These are phyloP conservation scores for Trachelus troglodyta DNA, from an alignment of 2,888 invertebrate genomes.

Conservation along the genomic window DNA sequence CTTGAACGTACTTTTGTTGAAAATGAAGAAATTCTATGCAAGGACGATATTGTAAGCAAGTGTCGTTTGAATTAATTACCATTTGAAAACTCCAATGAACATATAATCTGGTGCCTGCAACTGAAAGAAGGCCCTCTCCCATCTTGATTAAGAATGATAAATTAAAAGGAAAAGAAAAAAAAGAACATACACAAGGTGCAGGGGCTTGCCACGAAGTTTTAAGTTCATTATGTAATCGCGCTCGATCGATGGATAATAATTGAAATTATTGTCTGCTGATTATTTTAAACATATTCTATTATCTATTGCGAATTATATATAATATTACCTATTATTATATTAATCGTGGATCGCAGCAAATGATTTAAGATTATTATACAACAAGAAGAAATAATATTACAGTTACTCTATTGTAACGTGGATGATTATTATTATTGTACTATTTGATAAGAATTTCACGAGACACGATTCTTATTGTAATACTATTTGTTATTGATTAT, in stretches of 20 bases:
- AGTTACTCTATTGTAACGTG: constrained; percentile 34
- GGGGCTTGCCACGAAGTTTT: constrained; percentile 46
- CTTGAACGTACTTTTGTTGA: constrained; percentile 62
- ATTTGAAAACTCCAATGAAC: constrained; percentile 56
- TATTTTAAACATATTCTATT: constrained; percentile 49
- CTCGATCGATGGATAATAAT: constrained; percentile 50
- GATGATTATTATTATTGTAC: constrained; percentile 47
- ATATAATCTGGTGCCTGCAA: constrained; percentile 58
- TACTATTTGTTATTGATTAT: constrained; percentile 43
- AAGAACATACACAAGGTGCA: constrained; percentile 36
- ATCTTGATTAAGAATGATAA: constrained; percentile 8
- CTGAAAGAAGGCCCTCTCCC: constrained; percentile 20
- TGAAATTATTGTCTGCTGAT: constrained; percentile 48
- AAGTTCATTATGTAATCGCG: constrained; percentile 47
- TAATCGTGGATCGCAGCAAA: constrained; percentile 40
- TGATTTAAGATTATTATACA: constrained; percentile 37
- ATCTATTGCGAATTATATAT: constrained; percentile 39
- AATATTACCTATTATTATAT: constrained; percentile 26
- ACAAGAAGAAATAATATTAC: constrained; percentile 27
- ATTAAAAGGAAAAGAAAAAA: neutral
- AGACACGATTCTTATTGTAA: constrained; percentile 50
- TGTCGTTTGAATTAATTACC: constrained; percentile 58
- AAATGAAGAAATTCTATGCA: constrained; percentile 60
- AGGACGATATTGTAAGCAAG: constrained; percentile 57
- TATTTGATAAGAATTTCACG: constrained; percentile 47